Base-by-base conservation (phyloP, 1,140 invertebrate genomes). In the Diprion similis region DNA sequence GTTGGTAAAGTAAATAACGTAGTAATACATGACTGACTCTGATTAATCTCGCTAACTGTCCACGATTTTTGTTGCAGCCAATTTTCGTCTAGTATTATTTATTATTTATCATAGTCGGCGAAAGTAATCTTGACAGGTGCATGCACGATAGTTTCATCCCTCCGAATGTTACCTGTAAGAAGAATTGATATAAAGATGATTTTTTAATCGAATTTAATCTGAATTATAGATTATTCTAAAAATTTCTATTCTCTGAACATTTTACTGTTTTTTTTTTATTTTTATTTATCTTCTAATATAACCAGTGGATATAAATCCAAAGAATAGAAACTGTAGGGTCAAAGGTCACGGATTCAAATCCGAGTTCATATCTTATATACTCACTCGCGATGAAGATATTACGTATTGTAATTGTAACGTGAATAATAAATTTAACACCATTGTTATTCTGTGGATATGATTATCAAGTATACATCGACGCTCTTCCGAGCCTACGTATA, bases 281-380 rank as follows among this genome's bases (percentile, higher is more conserved):
- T 73, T 76, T 78, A 82, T 83, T 81, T 81, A 79, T 79, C 79
- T 78, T 78, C 77, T 73, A 78, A 80, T 80, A 80, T 82, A 79
- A 79, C 82, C 79, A 83, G 77, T 78, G 73, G 77, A 76, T 75
- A 80, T 78, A 76, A 76, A 76, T 69, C 59, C 47, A 71, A 76
- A 74, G 72, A 76, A 13, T n/a, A 75, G 73, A 77, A 69, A 73
- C 59, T 72, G 71, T 76, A 75, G 51, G 70, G 59, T 68, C 70
- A 66, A 74, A 79, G 79, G 72, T 66, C 77, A 78, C 71, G 71
- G 72, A 72, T 72, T 75, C 73, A 24, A 24, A 64, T 64, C 46
- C 66, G 17, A 19, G 37, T 15, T 59, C 74, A 37, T 70, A 74
- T 71, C n/a, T 65, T 68, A 71, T 17, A 46, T 75, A 10, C 47